Evolutionary conservation across 1,140 invertebrate species (phyloP).

Genomic region (Nasonia longicornis): DNA sequence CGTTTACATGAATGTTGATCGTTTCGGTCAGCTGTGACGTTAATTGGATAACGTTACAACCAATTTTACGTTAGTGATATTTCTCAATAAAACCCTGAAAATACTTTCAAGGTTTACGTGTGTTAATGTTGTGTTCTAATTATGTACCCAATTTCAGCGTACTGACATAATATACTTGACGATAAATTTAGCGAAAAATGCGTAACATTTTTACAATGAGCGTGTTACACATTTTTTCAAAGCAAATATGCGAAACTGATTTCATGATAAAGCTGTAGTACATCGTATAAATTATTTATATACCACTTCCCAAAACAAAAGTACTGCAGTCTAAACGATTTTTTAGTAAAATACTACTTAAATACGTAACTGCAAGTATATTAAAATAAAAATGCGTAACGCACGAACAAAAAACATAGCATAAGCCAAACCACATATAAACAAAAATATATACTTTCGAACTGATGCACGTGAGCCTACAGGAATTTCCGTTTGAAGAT

Average conservation of each 20-base stretch:
- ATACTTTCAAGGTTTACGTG: not conserved
- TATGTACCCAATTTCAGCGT: not conserved
- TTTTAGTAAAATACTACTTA: conserved; percentile 16
- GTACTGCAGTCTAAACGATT: conserved; percentile 7
- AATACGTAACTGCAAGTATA: conserved; percentile 48
- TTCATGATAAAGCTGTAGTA: not conserved
- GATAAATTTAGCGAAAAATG: too few species aligned
- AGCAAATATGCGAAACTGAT: not conserved
- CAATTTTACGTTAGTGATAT: not conserved
- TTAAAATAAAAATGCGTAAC: conserved; percentile 48
- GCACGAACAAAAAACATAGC: conserved; percentile 54
- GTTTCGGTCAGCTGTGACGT: too few species aligned
- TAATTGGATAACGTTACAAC: conserved; percentile 17
- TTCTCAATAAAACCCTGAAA: not conserved
- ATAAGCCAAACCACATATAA: conserved; percentile 57
- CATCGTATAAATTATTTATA: not conserved
- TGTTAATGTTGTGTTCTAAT: conserved; percentile 3
- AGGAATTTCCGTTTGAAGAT: conserved; percentile 44
- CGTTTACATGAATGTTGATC: too few species aligned
- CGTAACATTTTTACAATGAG: too few species aligned
- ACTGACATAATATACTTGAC: too few species aligned
- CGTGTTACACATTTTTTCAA: too few species aligned
- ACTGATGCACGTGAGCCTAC: conserved; percentile 45
- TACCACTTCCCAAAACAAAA: not conserved
- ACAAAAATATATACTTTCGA: conserved; percentile 49